Evolutionary conservation across 2,888 invertebrate species (phyloP), one percentile per base, ranked within the genome.

Genomic region (Synergus umbraculus): DNA sequence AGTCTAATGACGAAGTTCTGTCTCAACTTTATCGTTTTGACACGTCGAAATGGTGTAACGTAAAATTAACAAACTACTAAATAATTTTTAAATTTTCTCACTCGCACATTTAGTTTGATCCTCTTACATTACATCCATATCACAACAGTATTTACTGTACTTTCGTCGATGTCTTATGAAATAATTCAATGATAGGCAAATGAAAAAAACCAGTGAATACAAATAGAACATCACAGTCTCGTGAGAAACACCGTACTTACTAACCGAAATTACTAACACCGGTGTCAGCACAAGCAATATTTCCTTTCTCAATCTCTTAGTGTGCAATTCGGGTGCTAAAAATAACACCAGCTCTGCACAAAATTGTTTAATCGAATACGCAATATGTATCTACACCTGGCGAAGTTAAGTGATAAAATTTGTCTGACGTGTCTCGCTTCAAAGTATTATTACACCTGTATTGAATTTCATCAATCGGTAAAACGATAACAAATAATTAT

Each of bases 131-230:
- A 79, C 64, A 76, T 81, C 73, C 76, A 82, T 84, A 84, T 82
- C 84, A 86, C 79, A 83, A 84, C 66, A 81, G 64, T 43, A 76
- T 81, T 83, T 77, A 82, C 80, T 83, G 84, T 84, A 80, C 69
- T 80, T 76, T 54, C 67, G 13, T 37, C 44, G 41, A 18, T 60
- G 69, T 78, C 73, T 73, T 60, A 54, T 73, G 2, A 73, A 73
- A 58, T 46, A 29, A 49, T 69, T 69, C 69, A 69, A 46, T 22
- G 7, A 73, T 54, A 58, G 4, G 54, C 63, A 63, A 63, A 49
- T 54, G 4, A 73, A 54, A 37, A 37, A 29, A 5, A 5, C 29
- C 63, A 63, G 63, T 13, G 29, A 63, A 66, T 66, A 66, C n/a
- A 8, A 41, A 66, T 66, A 10, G 66, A 44, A 18, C 73, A 73